Evolutionary conservation across 2,888 invertebrate genomes (phyloP), one percentile per base, ranked within the genome.

Genomic region (Acrocera orbiculus): DNA sequence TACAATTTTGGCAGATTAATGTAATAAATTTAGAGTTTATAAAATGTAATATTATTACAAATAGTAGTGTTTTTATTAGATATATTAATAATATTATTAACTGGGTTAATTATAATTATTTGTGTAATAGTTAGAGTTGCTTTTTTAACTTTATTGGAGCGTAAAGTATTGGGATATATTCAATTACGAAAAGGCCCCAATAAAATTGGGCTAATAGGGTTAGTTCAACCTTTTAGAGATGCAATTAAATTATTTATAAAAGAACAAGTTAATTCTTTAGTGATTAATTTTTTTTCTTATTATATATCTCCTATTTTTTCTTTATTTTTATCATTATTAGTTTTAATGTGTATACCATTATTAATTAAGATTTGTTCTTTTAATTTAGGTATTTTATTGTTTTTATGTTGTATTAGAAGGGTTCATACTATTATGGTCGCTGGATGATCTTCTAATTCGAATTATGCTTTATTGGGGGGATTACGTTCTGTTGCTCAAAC

Each of bases 111-210:
- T n/a, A n/a, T 71, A 60, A 47, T 73, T 54, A 49, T 76, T 50
- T 64, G 66, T 28, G 64, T 74, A 27, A 63, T 77, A 59, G 53
- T 77, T 36, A 65, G 69, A 0, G 71, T 76, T 11, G 74, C 74
- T 48, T 78, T 74, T 70, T 70, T 75, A 52, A 75, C 73, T 47
- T 67, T 78, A 58, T 61, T 78, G 46, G 76, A 80, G 34, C 78
- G 76, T 3, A 75, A 71, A 43, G 63, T 76, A 47, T 66, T 78
- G 58, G 69, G 75, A 0, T 76, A 74, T 64, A 68, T 76, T 63
- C 76, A 79, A 57, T 62, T 72, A 62, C 78, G 77, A 13, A 75
- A 75, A 47, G 77, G 77, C 0, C 77, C 77, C 15, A 77, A 76
- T 69, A 77, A 76, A 47, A 67, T 76, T 2, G 69, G 72, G 0